Conservation (phyloP, 2,113 vertebrate genomes). For the Serilophus lunatus region DNA sequence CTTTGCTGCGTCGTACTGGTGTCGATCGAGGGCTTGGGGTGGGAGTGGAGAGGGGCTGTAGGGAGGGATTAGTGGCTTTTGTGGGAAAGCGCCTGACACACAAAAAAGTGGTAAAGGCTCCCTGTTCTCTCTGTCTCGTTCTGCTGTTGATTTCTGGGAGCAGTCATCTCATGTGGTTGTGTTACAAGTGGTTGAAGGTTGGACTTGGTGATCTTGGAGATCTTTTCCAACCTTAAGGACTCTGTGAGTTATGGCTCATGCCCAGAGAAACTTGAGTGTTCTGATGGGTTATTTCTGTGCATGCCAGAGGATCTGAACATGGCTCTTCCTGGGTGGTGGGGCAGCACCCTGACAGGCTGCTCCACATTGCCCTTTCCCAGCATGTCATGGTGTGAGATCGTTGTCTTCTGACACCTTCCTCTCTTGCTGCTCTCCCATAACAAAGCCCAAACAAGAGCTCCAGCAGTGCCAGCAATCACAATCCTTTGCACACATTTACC, state of each 20-base stretch:
- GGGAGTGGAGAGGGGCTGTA: accelerated
- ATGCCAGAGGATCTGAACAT: not conserved
- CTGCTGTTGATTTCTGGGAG: not conserved
- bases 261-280: accelerated
- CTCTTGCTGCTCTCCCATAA: not conserved
- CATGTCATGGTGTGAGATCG: not conserved
- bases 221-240: not conserved
- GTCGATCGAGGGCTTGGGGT: accelerated
- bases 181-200: not conserved
- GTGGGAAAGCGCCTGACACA: not conserved
- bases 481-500: accelerated
- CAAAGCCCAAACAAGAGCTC: not conserved
- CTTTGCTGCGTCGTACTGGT: accelerated
- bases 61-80: not conserved
- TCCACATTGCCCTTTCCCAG: accelerated
- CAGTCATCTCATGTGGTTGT: accelerated
- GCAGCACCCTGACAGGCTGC: not conserved
- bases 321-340: not conserved
- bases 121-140: accelerated
- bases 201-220: not conserved
- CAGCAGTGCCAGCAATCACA: not conserved
- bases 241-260: accelerated
- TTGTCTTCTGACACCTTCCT: not conserved
- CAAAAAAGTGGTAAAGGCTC: not conserved
- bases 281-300: not conserved